Conservation (phyloP, 1,140 invertebrate species). For the Drosophila nasuta region DNA sequence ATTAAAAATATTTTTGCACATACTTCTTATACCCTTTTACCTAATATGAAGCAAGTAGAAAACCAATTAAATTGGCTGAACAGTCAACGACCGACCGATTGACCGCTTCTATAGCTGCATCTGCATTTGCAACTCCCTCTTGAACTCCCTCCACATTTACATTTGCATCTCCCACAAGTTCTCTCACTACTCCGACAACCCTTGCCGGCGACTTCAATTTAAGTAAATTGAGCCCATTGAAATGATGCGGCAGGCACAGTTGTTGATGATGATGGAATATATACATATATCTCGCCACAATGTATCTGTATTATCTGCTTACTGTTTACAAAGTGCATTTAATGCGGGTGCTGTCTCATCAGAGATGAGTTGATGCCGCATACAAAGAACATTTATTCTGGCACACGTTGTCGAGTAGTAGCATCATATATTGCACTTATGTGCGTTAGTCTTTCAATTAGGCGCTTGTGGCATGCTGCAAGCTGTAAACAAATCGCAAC, state of each 20-base stretch:
- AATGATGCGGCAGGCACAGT: conserved; percentile 25
- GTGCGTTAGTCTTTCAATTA: conserved; percentile 49
- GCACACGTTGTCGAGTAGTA: conserved; percentile 17
- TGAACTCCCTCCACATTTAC: neutral
- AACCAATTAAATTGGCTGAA: neutral
- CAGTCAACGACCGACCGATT: conserved; percentile 64
- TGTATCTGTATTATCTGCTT: conserved; percentile 9
- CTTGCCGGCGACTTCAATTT: conserved; percentile 35
- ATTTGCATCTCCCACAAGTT: neutral
- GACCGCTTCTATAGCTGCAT: conserved; percentile 48
- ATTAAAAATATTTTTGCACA: too few species aligned
- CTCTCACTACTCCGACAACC: neutral
- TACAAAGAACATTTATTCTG: conserved; percentile 66
- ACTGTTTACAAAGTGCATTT: conserved; percentile 59
- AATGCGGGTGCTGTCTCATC: conserved; percentile 52
- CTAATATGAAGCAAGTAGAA: too few species aligned
- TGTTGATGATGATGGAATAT: conserved; percentile 10
- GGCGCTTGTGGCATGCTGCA: conserved; percentile 38
- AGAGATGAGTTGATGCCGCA: too few species aligned
- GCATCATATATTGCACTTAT: conserved; percentile 1
- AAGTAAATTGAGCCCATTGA: conserved; percentile 37
- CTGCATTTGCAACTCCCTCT: conserved; percentile 10
- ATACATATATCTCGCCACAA: neutral
- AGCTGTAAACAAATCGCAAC: conserved; percentile 54
- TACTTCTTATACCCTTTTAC: too few species aligned